A percentile compares a stretch with the other conserved stretches of the same genome.
Evolutionary conservation across 2,113 vertebrate species (phyloP).

Genomic region (Zosterops pallidus): DNA sequence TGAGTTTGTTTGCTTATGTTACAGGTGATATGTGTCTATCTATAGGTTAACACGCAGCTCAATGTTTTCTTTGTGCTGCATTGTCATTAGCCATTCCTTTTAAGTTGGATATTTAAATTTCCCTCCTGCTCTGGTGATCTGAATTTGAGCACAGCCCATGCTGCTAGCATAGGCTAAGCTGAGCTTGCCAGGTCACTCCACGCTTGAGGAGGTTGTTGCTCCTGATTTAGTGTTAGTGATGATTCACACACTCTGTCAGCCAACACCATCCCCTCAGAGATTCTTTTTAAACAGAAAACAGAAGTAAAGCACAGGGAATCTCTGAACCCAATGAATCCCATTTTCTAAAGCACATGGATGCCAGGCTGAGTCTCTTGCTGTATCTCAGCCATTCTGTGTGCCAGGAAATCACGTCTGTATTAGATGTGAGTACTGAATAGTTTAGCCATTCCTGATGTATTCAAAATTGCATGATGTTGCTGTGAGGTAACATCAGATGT

Average conservation of each 20-base stretch:
- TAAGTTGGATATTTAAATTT: not conserved
- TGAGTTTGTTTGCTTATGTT: not conserved
- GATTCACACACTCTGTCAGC: not conserved
- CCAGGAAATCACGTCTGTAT: not conserved
- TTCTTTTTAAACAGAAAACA: not conserved
- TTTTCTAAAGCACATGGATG: accelerated
- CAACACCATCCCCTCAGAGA: not conserved
- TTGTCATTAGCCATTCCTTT: not conserved
- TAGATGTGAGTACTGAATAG: not conserved
- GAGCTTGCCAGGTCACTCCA: not conserved
- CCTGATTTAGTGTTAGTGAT: not conserved
- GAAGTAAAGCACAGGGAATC: not conserved
- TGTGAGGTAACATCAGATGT: not conserved
- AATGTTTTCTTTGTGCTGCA: not conserved
- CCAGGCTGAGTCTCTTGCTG: not conserved
- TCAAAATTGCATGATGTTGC: not conserved
- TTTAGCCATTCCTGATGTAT: not conserved
- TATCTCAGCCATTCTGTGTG: not conserved
- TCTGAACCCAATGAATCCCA: not conserved
- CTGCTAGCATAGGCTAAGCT: not conserved
- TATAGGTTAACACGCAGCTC: not conserved
- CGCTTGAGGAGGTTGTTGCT: not conserved
- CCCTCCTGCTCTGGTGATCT: not conserved
- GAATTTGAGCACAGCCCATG: not conserved
- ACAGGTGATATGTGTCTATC: not conserved